phyloP scores from a whole-genome alignment of 1,140 invertebrate genomes.

The Nymphalis io region DNA sequence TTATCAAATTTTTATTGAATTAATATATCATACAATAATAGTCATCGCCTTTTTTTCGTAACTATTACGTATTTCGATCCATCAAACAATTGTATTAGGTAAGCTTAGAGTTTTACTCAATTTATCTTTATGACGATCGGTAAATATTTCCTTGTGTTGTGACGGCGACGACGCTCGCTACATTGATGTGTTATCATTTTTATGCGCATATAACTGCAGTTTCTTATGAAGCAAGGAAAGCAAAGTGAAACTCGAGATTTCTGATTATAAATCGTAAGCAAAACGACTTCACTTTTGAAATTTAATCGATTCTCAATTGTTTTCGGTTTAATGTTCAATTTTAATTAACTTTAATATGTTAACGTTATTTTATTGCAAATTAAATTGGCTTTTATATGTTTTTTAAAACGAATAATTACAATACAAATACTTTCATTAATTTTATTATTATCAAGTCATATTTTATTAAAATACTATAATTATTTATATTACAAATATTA shows the following conservation, averaged over 20 bases:
- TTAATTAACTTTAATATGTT: slow-evolving; percentile 8
- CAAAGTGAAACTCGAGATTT: slow-evolving; percentile 21
- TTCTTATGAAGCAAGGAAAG: slow-evolving; percentile 13
- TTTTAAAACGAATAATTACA: not conserved
- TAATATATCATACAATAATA: not conserved
- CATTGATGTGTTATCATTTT: slow-evolving; percentile 25
- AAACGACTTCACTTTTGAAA: not conserved
- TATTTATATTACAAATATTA: not conserved
- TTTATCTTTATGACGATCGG: slow-evolving; percentile 22
- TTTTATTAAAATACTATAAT: too few species aligned
- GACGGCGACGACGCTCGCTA: not conserved
- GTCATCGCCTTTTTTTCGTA: not conserved
- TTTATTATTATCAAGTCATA: too few species aligned
- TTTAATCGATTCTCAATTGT: slow-evolving; percentile 12
- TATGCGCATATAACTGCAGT: slow-evolving; percentile 11
- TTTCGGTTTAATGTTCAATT: not conserved
- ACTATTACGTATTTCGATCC: slow-evolving; percentile 10
- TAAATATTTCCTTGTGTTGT: slow-evolving; percentile 20
- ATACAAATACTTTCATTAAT: not conserved
- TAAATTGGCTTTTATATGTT: not conserved
- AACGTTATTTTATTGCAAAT: slow-evolving; percentile 9
- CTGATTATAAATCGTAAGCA: not conserved
- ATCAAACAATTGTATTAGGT: slow-evolving; percentile 5
- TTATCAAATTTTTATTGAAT: not conserved
- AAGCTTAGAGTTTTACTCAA: slow-evolving; percentile 9